Evolutionary conservation across 53 echinoderm and acorn worm species (phyloP).

Genomic region (Hippasteria phrygiana): DNA sequence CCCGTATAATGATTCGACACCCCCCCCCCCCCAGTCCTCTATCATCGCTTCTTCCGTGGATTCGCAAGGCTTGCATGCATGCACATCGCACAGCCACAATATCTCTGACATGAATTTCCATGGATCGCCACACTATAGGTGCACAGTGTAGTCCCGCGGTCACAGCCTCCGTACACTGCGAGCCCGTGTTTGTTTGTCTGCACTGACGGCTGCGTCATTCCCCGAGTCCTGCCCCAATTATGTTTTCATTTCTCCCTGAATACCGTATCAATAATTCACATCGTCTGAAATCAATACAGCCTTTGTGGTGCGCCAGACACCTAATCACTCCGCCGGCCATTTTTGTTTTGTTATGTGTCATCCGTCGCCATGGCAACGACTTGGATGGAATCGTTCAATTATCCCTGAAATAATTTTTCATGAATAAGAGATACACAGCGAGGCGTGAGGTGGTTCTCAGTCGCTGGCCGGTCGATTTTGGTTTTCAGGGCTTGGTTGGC

Average conservation of each 20-base stretch:
- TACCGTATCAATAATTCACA: neutral
- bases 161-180: neutral
- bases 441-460: neutral
- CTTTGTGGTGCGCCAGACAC: neutral
- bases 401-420: slow-evolving; percentile 13
- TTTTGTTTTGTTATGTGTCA: neutral
- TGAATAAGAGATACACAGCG: slow-evolving; percentile 20
- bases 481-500: neutral
- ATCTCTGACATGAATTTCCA: too few relatives aligned
- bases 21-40: too few relatives aligned
- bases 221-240: neutral
- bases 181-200: neutral
- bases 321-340: neutral
- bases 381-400: neutral
- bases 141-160: too few relatives aligned
- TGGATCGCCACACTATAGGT: too few relatives aligned
- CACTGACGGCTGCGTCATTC: too few relatives aligned
- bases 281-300: neutral
- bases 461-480: too few relatives aligned
- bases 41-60: too few relatives aligned
- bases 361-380: neutral
- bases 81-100: too few relatives aligned
- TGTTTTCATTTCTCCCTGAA: neutral
- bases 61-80: too few relatives aligned
- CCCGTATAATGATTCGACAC: too few relatives aligned